Evolutionary conservation across 2,113 vertebrate genomes (phyloP).

Genomic region (Chinchilla lanigera): DNA sequence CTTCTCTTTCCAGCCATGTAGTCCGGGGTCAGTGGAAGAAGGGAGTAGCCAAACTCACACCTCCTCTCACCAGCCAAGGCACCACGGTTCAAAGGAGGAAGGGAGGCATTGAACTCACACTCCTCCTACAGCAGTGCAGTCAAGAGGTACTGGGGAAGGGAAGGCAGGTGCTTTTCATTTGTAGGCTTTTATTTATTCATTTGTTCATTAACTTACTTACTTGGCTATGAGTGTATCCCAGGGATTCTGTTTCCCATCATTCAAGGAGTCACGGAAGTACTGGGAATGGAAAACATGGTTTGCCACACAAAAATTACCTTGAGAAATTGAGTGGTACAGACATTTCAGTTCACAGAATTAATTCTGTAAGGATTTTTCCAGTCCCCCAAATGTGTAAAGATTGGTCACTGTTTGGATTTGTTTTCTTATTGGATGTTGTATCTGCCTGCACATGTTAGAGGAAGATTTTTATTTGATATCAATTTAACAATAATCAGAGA

Average conservation of each 20-base stretch:
- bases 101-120: too few species aligned
- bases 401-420: neutral
- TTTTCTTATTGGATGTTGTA: neutral
- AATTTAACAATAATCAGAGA: constrained; percentile 1
- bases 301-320: constrained; percentile 1
- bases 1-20: too few species aligned
- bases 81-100: too few species aligned
- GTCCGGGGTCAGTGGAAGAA: too few species aligned
- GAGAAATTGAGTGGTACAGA: constrained; percentile 19
- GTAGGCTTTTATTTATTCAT: neutral
- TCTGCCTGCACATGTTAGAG: neutral
- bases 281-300: neutral
- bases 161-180: neutral
- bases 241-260: neutral
- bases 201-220: neutral
- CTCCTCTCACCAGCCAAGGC: too few species aligned
- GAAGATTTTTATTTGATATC: neutral
- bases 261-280: neutral
- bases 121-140: too few species aligned
- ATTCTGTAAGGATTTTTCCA: neutral
- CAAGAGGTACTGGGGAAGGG: too few species aligned
- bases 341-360: constrained; percentile 33
- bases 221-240: neutral
- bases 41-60: too few species aligned
- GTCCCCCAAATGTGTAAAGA: neutral